Evolutionary conservation across 2,888 invertebrate species (phyloP).

Genomic region (Platynereis dumerilii): DNA sequence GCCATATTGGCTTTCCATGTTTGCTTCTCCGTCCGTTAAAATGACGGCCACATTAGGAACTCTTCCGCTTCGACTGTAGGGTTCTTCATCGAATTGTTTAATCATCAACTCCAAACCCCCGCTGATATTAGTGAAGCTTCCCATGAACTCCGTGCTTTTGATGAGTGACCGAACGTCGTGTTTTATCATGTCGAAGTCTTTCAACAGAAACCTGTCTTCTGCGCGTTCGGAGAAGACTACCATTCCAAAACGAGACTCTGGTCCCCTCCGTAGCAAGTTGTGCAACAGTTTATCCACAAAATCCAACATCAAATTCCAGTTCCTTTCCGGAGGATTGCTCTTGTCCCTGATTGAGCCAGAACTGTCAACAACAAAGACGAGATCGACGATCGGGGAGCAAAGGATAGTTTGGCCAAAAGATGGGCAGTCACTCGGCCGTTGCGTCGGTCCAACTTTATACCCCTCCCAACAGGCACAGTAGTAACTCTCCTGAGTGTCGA

Average conservation of each 20-base stretch:
- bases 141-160: neutral
- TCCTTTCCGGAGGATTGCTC: neutral
- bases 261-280: neutral
- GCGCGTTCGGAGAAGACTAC: neutral
- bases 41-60: neutral
- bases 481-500: slow-evolving; percentile 32
- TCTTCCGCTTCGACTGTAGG: neutral
- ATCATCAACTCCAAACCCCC: neutral
- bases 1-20: neutral
- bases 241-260: neutral
- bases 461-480: slow-evolving; percentile 30
- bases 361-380: slow-evolving; percentile 7
- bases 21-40: neutral
- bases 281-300: neutral
- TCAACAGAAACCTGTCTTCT: neutral
- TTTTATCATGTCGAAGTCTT: neutral
- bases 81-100: neutral
- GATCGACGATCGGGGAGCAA: neutral
- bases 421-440: too few species aligned
- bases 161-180: neutral
- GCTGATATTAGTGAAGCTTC: neutral
- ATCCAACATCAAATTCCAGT: slow-evolving; percentile 1
- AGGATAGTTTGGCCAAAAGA: too few species aligned
- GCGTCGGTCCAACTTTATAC: slow-evolving; percentile 5
- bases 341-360: slow-evolving; percentile 2